Base-by-base conservation (phyloP, 2,113 vertebrate species). In the Passer montanus region DNA sequence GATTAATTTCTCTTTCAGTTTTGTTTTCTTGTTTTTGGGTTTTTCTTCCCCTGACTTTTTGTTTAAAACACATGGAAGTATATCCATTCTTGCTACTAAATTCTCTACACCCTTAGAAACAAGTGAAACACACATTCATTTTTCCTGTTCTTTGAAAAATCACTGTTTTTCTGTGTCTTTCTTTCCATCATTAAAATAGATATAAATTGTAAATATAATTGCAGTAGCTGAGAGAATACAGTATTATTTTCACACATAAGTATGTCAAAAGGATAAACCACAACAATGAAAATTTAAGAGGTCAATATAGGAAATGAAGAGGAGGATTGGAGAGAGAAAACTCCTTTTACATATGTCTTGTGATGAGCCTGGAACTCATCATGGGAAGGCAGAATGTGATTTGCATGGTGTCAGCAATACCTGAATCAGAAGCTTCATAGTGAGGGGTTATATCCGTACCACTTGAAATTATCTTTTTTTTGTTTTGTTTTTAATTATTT, bases 1-100 rank as follows among this genome's bases (percentile, higher is more conserved):
- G 78, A 90, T 68, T 78, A 93, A 96, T 87, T n/a, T 85, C 60
- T 87, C 56, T 92, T 92, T 91, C 49, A 15, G 59, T 50, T 50
- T 58, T 64, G 21, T 15, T 35, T 43, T 30, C 21, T 67, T 52
- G 13, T 4, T 50, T 49, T 62, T 23, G 10, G 52, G 3, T 2
- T 55, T 31, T 55, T 58, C 56, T n/a, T 11, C 1, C 11, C 11
- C 5, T 12, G 4, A 60, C 37, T 64, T 64, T 58, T 9, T 52
- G 11, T 74, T 92, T 67, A 50, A 90, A 89, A 35, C 10, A 27
- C 21, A 31, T 33, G 15, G 53, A 86, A 86, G 22, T 50, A 19
- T 46, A 91, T 70, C 26, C 20, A 43, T 58, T 30, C 58, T 72
- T 89, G 14, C 27, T 47, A 27, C 16, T 60, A 27, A 72, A 88